Conservation (phyloP, 2,113 vertebrate genomes). For the Sinocyclocheilus maitianheensis region DNA sequence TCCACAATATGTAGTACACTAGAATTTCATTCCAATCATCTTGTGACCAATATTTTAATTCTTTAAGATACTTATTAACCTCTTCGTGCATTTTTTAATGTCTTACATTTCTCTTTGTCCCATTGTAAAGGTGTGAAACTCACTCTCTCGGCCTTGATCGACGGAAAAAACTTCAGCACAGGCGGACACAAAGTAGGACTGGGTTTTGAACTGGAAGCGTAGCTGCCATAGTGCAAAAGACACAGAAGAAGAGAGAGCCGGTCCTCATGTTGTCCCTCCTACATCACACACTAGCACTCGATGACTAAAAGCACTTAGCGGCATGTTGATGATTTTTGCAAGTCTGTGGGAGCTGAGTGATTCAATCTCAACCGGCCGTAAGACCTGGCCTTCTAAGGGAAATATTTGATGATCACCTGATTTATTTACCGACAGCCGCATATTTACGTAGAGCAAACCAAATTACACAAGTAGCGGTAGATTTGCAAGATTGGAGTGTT, state of each 20-base stretch:
- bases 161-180: constrained; percentile 93
- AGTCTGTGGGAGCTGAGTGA: background rate
- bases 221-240: constrained; percentile 47
- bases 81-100: background rate
- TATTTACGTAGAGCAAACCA: constrained; percentile 3
- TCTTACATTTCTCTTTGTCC: background rate
- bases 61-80: background rate
- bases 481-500: background rate
- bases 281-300: background rate
- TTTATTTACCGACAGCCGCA: background rate
- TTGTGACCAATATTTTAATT: background rate
- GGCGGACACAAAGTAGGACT: constrained; percentile 96
- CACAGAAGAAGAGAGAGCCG: constrained; percentile 21
- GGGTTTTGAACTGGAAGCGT: constrained; percentile 95
- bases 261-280: background rate
- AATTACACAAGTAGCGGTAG: background rate
- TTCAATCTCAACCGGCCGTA: background rate
- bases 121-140: constrained; percentile 86
- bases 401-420: constrained; percentile 14
- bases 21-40: background rate
- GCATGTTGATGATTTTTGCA: constrained; percentile 29
- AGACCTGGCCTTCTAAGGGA: constrained; percentile 29
- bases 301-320: constrained; percentile 26
- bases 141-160: constrained; percentile 90
- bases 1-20: background rate